These are phyloP conservation scores for Diuraphis noxia DNA, from an alignment of 1,140 invertebrate species.

Conservation along the genomic window DNA sequence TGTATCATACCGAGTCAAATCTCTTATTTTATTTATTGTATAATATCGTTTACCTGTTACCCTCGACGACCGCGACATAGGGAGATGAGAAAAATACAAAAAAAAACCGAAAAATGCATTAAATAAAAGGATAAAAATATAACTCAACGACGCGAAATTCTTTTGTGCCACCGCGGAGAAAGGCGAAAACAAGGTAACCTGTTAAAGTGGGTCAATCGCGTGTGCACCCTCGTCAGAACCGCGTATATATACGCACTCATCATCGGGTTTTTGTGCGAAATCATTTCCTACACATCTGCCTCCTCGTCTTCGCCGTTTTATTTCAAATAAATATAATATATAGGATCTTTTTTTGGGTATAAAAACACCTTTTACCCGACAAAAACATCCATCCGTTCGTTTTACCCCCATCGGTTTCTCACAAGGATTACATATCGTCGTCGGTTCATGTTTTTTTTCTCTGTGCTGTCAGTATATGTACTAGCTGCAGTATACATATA, in stretches of 20 bases:
- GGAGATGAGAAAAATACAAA: neutral
- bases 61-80: neutral
- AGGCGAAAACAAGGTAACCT: slow-evolving; percentile 46
- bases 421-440: slow-evolving; percentile 42
- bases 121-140: slow-evolving; percentile 52
- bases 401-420: slow-evolving; percentile 46
- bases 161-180: slow-evolving; percentile 31
- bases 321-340: neutral
- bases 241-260: neutral
- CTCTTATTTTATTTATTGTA: neutral
- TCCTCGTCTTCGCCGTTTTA: slow-evolving; percentile 17
- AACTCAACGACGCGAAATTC: slow-evolving; percentile 30
- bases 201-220: slow-evolving; percentile 51
- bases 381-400: slow-evolving; percentile 43
- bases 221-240: slow-evolving; percentile 39
- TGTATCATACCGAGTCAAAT: neutral
- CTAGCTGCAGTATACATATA: neutral
- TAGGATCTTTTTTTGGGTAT: neutral
- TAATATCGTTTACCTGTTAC: slow-evolving; percentile 11
- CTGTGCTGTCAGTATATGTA: neutral
- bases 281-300: slow-evolving; percentile 50
- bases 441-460: neutral
- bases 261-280: slow-evolving; percentile 46
- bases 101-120: too few relatives aligned
- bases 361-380: slow-evolving; percentile 36